These are phyloP conservation scores for Magallana gigas DNA, from an alignment of 1,140 invertebrate genomes.

Conservation along the genomic window DNA sequence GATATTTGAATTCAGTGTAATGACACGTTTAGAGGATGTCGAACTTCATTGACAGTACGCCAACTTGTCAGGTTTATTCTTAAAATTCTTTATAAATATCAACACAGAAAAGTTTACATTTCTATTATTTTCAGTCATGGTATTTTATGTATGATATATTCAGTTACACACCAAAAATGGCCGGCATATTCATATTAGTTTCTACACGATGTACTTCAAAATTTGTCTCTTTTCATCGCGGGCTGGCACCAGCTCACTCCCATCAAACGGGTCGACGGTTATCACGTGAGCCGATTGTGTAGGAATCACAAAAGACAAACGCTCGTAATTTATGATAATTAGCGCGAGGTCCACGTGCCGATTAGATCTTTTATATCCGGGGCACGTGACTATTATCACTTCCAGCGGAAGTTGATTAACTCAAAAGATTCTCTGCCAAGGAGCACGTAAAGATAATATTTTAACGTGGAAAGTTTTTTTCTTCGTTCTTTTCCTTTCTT, in stretches of 20 bases:
- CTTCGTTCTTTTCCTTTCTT: background rate
- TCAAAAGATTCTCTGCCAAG: background rate
- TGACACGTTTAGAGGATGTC: background rate
- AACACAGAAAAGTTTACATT: too few relatives aligned
- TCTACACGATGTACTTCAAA: too few relatives aligned
- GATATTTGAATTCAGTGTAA: background rate
- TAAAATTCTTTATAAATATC: too few relatives aligned
- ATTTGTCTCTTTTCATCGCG: background rate
- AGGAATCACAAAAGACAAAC: conserved; percentile 25
- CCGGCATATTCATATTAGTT: too few relatives aligned
- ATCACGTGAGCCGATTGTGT: background rate
- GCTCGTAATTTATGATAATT: conserved; percentile 35
- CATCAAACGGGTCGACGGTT: background rate
- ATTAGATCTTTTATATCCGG: conserved; percentile 41
- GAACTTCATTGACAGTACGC: too few relatives aligned
- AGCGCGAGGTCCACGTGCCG: conserved; percentile 31
- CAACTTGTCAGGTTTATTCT: too few relatives aligned
- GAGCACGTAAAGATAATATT: conserved; percentile 1
- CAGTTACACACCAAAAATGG: too few relatives aligned
- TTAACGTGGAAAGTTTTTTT: background rate
- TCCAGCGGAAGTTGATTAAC: conserved; percentile 33
- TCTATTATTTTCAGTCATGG: too few relatives aligned
- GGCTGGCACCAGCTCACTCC: background rate
- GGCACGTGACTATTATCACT: conserved; percentile 30
- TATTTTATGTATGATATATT: too few relatives aligned